Evolutionary conservation across 2,888 invertebrate genomes (phyloP), one percentile per base, ranked within the genome.

Genomic region (Camponotus fellah): DNA sequence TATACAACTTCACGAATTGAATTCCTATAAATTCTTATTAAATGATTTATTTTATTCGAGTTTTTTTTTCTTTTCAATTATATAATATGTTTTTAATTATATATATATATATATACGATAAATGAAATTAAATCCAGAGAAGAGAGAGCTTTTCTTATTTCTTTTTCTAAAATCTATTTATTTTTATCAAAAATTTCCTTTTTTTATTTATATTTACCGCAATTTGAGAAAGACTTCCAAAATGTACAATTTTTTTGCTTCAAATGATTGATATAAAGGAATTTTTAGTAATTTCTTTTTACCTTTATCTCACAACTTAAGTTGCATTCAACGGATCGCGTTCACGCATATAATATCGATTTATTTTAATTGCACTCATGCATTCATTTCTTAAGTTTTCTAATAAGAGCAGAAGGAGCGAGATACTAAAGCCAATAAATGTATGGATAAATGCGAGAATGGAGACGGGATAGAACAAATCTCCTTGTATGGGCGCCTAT

Each of bases 401-500:
- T 37, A 34, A n/a, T 58, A 62, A 65, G n/a, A 5, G 26, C 6
- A 34, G n/a, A n/a, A 14, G n/a, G 4, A 12, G 21, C 9, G 53
- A 6, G 37, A 26, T 2, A 10, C 5, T 34, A n/a, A 26, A 60
- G 1, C 43, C 0, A 6, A 37, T 10, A 46, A 34, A 62, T 60
- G 37, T 80, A 49, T 80, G 46, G 71, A 71, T 46, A 80, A 80
- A 80, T 60, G 34, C n/a, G 60, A 43, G 26, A 2, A 9, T 43
- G 68, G 56, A 65, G 66, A 56, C 26, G 43, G 68, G 26, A 79
- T 37, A 60, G 9, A 71, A 37, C 34, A 46, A 46, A 60, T 79
- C 69, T 79, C 69, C 69, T 60, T 71, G 60, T 62, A 79, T 26
- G 46, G 37, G 26, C 68, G 84, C 58, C 60, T 14, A 71, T 79